These are phyloP conservation scores for Neopelma chrysocephalum DNA, from an alignment of 2,797 vertebrate species.

Conservation along the genomic window DNA sequence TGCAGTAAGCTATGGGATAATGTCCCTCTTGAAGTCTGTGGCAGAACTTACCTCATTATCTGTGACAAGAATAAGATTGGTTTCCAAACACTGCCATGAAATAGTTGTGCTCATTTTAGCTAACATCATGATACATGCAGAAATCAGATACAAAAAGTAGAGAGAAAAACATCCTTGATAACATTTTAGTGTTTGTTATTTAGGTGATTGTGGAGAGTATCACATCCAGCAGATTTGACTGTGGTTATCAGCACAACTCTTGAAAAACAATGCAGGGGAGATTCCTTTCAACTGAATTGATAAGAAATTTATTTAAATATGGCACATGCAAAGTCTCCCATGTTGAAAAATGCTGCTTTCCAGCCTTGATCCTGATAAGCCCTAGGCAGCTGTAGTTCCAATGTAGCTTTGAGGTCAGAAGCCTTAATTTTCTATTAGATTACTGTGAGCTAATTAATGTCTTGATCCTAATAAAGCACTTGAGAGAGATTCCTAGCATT, in stretches of 20 bases:
- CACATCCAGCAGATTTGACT: background rate
- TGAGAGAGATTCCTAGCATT: background rate
- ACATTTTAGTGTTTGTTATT: background rate
- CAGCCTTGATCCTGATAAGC: background rate
- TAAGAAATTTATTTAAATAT: background rate
- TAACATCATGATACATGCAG: background rate
- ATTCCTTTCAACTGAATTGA: background rate
- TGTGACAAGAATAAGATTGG: background rate
- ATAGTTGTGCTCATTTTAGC: background rate
- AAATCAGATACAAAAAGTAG: background rate
- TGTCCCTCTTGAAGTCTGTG: background rate
- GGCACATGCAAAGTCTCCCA: background rate
- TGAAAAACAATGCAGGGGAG: background rate
- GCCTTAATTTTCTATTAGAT: constrained; percentile 60
- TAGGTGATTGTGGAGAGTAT: background rate
- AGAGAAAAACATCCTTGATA: background rate
- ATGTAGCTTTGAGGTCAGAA: constrained; percentile 42
- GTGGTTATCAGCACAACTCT: background rate
- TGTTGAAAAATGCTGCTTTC: background rate
- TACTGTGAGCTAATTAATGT: constrained; percentile 3
- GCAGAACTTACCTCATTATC: background rate
- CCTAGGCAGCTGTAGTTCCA: background rate
- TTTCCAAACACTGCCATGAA: background rate
- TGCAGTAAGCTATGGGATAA: background rate
- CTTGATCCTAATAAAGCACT: background rate